Percentiles rank a stretch among this genome's conserved stretches.
Evolutionary conservation across 1,140 invertebrate genomes (phyloP).

Genomic region (Bombus pascuorum): DNA sequence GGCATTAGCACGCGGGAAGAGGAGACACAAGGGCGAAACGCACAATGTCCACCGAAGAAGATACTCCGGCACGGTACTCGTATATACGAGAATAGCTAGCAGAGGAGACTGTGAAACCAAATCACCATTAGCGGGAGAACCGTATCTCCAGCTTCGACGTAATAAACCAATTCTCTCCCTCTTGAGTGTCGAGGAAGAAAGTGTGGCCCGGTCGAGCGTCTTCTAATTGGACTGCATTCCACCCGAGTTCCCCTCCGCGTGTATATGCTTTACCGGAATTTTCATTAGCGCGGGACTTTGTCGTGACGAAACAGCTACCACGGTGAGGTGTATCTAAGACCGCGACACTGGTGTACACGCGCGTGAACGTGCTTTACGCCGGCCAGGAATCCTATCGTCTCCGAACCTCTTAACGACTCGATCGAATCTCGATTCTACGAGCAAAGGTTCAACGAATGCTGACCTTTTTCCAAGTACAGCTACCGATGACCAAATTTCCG

Average conservation of each 20-base stretch:
- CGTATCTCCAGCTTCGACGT: constrained; percentile 67
- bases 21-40: neutral
- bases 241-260: constrained; percentile 48
- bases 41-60: neutral
- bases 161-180: constrained; percentile 73
- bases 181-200: constrained; percentile 43
- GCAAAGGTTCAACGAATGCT: neutral
- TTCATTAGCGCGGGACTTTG: constrained; percentile 78
- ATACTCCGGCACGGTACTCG: constrained; percentile 11
- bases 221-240: constrained; percentile 81
- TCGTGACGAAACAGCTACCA: constrained; percentile 75
- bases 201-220: constrained; percentile 56
- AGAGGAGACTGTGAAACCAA: constrained; percentile 34
- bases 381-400: constrained; percentile 16
- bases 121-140: constrained; percentile 65
- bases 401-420: constrained; percentile 21
- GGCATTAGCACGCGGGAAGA: constrained; percentile 45
- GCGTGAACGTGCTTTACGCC: constrained; percentile 41
- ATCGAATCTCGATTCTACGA: constrained; percentile 20
- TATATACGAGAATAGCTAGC: neutral
- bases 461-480: neutral
- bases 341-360: constrained; percentile 66
- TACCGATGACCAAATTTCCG: neutral
- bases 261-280: constrained; percentile 75
- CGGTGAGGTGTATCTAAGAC: constrained; percentile 63